Base-by-base conservation (phyloP, 2,888 invertebrate species). In the Netelia inedita region DNA sequence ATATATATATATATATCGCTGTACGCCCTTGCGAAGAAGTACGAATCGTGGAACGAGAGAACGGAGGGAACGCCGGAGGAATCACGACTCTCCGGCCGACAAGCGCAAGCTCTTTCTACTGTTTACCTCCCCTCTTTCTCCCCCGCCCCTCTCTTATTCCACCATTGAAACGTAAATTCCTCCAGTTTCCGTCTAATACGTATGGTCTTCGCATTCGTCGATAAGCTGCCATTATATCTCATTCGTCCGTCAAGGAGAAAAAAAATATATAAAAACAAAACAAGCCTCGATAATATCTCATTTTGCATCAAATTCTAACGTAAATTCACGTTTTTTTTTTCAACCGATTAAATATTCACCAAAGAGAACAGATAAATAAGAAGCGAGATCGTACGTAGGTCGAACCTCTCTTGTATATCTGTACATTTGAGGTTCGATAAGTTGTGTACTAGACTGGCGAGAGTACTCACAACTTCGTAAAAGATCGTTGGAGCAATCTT, bases 401-500 rank as follows among this genome's bases (percentile, higher is more conserved):
- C 23, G 50, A 21, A 55, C 19, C 11, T 16, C 11, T 14, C 14
- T 16, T 57, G 72, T 23, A n/a, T 23, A 41, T 41, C 57, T 72
- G 41, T 28, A 43, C 9, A 59, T 10, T 14, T 11, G 72, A 19
- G 43, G 35, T 43, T 11, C 6, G 11, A n/a, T 35, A 57, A 35
- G n/a, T 61, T 69, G 61, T 41, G 43, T 53, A 23, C 53, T 10
- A 55, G 43, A 41, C 28, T 55, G 50, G 9, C 16, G 19, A 68
- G 19, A 68, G 68, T 78, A 46, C 19, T 16, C 19, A 19, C 68
- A 59, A 65, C 79, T 71, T 43, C 43, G 68, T 43, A 19, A 57
- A 57, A 63, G 65, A 72, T 65, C 79, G 57, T 11, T 46, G 79
- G 23, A 16, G 79, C 79, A 79, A 19, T 63, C 43, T 79, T 79